Conservation (phyloP, 2,797 vertebrate genomes). For the Bryconaethiops microstoma region DNA sequence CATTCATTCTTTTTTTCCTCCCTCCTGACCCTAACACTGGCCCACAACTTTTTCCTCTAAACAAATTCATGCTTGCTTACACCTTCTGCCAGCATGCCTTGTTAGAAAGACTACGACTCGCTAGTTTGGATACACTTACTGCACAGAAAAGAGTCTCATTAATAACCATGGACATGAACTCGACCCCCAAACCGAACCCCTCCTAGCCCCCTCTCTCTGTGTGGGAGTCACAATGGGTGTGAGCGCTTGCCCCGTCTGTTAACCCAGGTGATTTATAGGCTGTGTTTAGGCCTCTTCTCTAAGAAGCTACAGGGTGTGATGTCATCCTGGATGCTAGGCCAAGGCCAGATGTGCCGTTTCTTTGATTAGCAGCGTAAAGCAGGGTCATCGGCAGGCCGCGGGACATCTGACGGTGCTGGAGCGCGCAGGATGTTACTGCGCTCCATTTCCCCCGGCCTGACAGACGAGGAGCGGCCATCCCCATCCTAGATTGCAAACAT, state of each 20-base stretch:
- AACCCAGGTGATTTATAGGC: conserved; percentile 35
- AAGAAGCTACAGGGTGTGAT: conserved; percentile 40
- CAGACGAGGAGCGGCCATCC: conserved; percentile 20
- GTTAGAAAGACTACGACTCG: conserved; percentile 10
- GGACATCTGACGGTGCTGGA: conserved; percentile 5
- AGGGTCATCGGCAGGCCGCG: conserved; percentile 24
- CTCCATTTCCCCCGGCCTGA: conserved; percentile 15
- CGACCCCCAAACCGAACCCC: not conserved
- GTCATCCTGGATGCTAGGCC: conserved; percentile 43
- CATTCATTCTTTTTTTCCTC: not conserved
- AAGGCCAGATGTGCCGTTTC: conserved; percentile 47
- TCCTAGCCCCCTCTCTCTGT: conserved; percentile 28
- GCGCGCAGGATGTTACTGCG: conserved; percentile 25
- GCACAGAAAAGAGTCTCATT: conserved; percentile 36
- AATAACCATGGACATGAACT: conserved; percentile 51
- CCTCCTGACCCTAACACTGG: conserved; percentile 14
- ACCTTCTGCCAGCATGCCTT: not conserved
- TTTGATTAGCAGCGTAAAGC: conserved; percentile 27
- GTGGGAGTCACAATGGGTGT: conserved; percentile 42
- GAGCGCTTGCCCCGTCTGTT: conserved; percentile 31
- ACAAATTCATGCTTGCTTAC: conserved; percentile 29
- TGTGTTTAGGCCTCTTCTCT: conserved; percentile 30
- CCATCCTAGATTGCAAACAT: conserved; percentile 27
- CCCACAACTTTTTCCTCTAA: conserved; percentile 17
- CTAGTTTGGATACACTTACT: conserved; percentile 28